phyloP scores from a whole-genome alignment of 2,888 invertebrate genomes.

The Temnothorax unifasciatus region DNA sequence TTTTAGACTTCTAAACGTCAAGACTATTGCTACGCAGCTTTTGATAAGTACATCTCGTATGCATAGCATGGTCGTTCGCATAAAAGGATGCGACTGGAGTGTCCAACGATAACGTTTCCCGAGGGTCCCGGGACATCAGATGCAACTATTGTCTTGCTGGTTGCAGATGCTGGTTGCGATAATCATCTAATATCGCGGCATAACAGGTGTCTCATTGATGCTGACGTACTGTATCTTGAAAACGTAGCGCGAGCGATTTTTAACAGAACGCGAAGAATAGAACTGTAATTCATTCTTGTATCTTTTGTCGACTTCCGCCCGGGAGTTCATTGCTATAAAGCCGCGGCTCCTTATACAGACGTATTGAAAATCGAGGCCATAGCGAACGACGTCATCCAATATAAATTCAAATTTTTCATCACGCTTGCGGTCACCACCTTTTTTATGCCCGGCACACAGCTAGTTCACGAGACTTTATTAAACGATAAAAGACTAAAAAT shows the following conservation, averaged over 20 bases:
- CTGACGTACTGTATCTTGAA: background rate
- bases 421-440: constrained; percentile 46
- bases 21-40: background rate
- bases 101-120: constrained; percentile 18
- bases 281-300: constrained; percentile 10
- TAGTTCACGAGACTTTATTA: constrained; percentile 45
- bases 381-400: constrained; percentile 41
- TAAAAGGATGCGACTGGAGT: constrained; percentile 26
- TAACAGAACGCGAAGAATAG: background rate
- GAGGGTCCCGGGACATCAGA: constrained; percentile 12
- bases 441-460: constrained; percentile 37
- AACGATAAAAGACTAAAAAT: constrained; percentile 23
- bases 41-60: constrained; percentile 1
- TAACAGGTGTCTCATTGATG: constrained; percentile 1
- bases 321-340: constrained; percentile 35
- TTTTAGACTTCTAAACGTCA: background rate
- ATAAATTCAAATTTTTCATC: constrained; percentile 58
- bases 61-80: background rate
- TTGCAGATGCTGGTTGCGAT: background rate
- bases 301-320: constrained; percentile 8
- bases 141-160: constrained; percentile 4
- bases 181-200: constrained; percentile 7
- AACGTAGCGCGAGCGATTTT: background rate
- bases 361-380: constrained; percentile 52
- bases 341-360: constrained; percentile 23